Base-by-base conservation (phyloP, 1,140 invertebrate species). In the Papilio dardanus region DNA sequence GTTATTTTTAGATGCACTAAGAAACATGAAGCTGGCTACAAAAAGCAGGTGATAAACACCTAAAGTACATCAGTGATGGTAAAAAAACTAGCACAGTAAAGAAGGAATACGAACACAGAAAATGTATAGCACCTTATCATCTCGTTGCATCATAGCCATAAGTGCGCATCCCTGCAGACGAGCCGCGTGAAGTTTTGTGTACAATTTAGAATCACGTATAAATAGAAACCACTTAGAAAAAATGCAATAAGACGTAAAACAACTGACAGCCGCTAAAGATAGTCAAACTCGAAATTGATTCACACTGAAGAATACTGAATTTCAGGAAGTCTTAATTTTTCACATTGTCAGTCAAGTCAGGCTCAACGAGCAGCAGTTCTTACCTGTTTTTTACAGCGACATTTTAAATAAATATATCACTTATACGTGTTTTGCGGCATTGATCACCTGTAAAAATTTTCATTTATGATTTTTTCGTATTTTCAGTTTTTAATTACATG, bases 181-280 rank as follows among this genome's bases (percentile, higher is more conserved):
- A 85, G 85, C 86, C 79, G 91, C 90, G 80, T 90, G 85, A 88
- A 92, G 88, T 83, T 84, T 78, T 82, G 74, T 81, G 74, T 77
- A 80, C 77, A 85, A 67, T 81, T 82, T 80, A 83, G 42, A 78
- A 80, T 67, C 85, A 84, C 78, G 83, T 84, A 84, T 86, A 83
- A 82, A 85, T 77, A 80, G 76, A 80, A 82, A 79, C 71, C 78
- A 79, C 74, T 75, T 78, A 76, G 74, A 78, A 80, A 84, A 83
- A 86, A 85, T 83, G 79, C 74, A 85, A 74, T 89, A 77, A 86
- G 86, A 89, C 89, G 90, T 93, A 92, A 92, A 93, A 92, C 89
- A 93, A 89, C 82, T 93, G 92, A 93, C 92, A 93, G 87, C 89
- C 89, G 90, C 88, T 81, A 83, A 86, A 86, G 85, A 83, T 85